These are phyloP conservation scores for Diaprepes abbreviatus DNA, from an alignment of 2,888 invertebrate species.

Conservation along the genomic window DNA sequence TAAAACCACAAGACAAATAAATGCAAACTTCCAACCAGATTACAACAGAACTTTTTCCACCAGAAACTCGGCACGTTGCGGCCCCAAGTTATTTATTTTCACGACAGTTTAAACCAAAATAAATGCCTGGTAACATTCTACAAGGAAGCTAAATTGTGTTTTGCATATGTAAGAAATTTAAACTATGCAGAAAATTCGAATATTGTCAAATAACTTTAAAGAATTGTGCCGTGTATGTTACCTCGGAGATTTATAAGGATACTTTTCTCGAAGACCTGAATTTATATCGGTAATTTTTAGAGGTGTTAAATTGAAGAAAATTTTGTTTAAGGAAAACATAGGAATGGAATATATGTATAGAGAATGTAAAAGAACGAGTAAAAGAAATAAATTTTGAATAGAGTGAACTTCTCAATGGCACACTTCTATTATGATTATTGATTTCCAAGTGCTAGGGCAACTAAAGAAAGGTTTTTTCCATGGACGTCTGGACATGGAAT, in stretches of 20 bases:
- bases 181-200: slow-evolving; percentile 36
- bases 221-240: slow-evolving; percentile 25
- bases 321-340: no score
- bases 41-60: neutral
- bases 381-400: no score
- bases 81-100: slow-evolving; percentile 25
- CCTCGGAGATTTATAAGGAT: slow-evolving; percentile 26
- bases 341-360: no score
- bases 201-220: slow-evolving; percentile 40
- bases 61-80: neutral
- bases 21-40: neutral
- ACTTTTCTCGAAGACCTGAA: slow-evolving; percentile 19
- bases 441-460: no score
- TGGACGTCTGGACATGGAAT: no score
- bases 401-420: no score
- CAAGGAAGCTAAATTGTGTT: slow-evolving; percentile 34
- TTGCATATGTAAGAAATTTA: slow-evolving; percentile 42
- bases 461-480: no score
- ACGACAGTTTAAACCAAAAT: slow-evolving; percentile 34
- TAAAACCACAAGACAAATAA: no score
- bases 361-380: no score
- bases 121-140: slow-evolving; percentile 31
- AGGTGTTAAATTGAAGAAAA: slow-evolving; percentile 7
- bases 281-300: slow-evolving; percentile 36
- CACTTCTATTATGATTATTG: no score